phyloP scores from a whole-genome alignment of 2,113 vertebrate species.

The Muntiacus reevesi region DNA sequence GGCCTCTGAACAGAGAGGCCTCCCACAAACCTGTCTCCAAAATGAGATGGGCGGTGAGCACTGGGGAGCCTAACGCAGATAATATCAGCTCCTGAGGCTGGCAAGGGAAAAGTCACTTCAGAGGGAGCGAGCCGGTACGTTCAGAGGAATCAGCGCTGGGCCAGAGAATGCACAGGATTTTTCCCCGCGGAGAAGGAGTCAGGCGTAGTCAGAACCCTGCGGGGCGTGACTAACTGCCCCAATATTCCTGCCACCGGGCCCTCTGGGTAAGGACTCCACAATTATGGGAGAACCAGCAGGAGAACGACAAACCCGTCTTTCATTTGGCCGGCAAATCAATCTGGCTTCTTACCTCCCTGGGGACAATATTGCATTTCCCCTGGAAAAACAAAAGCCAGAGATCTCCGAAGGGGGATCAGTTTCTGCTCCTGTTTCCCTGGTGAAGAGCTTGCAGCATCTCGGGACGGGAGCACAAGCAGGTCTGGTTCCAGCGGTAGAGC shows the following conservation, averaged over 20 bases:
- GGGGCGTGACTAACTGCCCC: conserved; percentile 75
- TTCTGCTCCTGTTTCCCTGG: conserved; percentile 70
- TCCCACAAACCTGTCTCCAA: conserved; percentile 56
- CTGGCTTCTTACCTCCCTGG: conserved; percentile 73
- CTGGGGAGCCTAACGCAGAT: conserved; percentile 20
- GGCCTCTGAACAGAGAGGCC: conserved; percentile 46
- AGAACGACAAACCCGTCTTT: conserved; percentile 74
- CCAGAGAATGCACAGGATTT: conserved; percentile 75
- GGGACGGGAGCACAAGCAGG: background rate
- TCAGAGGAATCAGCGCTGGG: conserved; percentile 59
- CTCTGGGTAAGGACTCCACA: conserved; percentile 73
- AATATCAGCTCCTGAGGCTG: conserved; percentile 49
- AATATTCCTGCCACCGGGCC: conserved; percentile 71
- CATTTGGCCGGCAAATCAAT: conserved; percentile 77
- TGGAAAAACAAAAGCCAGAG: conserved; percentile 75
- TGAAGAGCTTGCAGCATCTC: conserved; percentile 63
- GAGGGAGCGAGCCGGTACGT: conserved; percentile 60
- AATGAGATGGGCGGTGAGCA: conserved; percentile 60
- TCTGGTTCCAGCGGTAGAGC: conserved; percentile 16
- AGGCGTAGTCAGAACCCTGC: conserved; percentile 69
- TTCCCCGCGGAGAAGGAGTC: conserved; percentile 71
- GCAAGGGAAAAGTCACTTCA: conserved; percentile 69
- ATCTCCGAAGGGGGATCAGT: conserved; percentile 66
- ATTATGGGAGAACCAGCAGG: conserved; percentile 75
- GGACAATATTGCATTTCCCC: conserved; percentile 76